Base-by-base conservation (phyloP, 2,797 vertebrate genomes). In the Bovichtus diacanthus region DNA sequence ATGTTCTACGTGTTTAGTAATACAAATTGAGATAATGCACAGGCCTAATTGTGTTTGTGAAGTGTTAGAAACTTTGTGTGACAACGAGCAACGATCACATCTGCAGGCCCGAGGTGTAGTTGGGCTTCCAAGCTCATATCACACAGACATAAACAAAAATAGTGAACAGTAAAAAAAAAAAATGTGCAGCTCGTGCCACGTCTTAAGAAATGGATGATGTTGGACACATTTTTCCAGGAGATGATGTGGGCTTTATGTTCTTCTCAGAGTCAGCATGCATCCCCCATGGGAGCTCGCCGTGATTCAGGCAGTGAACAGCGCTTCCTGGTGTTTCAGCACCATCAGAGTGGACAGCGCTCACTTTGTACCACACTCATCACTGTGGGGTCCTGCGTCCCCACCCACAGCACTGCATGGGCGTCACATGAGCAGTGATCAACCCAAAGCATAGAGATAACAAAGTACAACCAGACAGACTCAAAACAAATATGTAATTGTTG, bases 261-360 rank as follows among this genome's bases (percentile, higher is more conserved):
- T 44, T 66, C 66, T 71, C 70, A 34, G 63, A 50, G 58, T 51
- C 70, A 62, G 41, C n/a, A 54, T 39, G 23, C 16, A 64, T 31
- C 29, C 46, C 29, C 59, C 27, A 5, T 8, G 60, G 54, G 53
- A 63, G 51, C 66, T 53, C 39, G 21, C 49, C 16, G 39, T 49
- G 80, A 67, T 86, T 73, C 46, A 51, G 78, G 53, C 63, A 87
- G 66, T 29, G 69, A 79, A 11, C 74, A 36, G 78, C 58, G 69
- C 78, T 74, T 77, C 74, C 84, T 65, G 86, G 74, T 70, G 88
- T 87, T 95, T 95, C 94, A 95, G 95, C 93, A 95, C 95, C 91
- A 70, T 78, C 41, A 16, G 46, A 59, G 76, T 93, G 95, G 94
- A 96, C 95, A 97, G 96, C 90, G 90, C 85, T 91, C 83, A 76